These are phyloP conservation scores for Lithosia quadra DNA, from an alignment of 2,888 invertebrate genomes.

Conservation along the genomic window DNA sequence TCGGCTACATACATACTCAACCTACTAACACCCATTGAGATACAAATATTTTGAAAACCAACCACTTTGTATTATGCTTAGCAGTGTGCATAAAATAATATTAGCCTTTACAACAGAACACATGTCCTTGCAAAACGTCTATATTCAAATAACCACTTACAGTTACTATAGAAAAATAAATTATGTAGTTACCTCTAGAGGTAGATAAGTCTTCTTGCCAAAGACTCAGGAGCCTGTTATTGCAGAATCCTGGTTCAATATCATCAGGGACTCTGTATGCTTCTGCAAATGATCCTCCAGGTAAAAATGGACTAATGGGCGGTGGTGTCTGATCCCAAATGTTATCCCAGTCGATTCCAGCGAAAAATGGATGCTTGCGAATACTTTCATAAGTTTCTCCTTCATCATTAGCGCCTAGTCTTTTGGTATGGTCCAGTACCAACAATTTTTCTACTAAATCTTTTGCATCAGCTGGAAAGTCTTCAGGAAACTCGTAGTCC, in stretches of 20 bases:
- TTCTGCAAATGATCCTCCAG: slow-evolving; percentile 90
- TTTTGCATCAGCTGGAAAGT: slow-evolving; percentile 94
- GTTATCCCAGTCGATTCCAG: slow-evolving; percentile 93
- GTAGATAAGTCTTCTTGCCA: slow-evolving; percentile 90
- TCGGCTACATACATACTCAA: slow-evolving; percentile 55
- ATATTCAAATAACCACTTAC: background rate
- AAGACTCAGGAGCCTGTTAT: slow-evolving; percentile 92
- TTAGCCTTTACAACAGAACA: background rate
- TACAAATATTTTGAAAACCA: slow-evolving; percentile 24
- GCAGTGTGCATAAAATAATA: background rate
- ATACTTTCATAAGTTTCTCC: slow-evolving; percentile 92
- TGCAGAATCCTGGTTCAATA: slow-evolving; percentile 95
- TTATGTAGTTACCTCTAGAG: slow-evolving; percentile 42
- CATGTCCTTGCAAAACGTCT: background rate
- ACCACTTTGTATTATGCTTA: slow-evolving; percentile 4
- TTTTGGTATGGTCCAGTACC: slow-evolving; percentile 92
- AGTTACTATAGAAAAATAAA: background rate
- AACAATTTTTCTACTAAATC: slow-evolving; percentile 95
- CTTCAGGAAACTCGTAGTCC: slow-evolving; percentile 97
- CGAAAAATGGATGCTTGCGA: slow-evolving; percentile 95
- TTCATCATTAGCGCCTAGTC: slow-evolving; percentile 93
- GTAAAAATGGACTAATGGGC: slow-evolving; percentile 92
- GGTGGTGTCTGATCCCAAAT: slow-evolving; percentile 93
- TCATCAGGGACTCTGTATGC: slow-evolving; percentile 91
- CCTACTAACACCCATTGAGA: slow-evolving; percentile 46